Base-by-base conservation (phyloP, 1,140 invertebrate species). In the Chymomyza costata region DNA sequence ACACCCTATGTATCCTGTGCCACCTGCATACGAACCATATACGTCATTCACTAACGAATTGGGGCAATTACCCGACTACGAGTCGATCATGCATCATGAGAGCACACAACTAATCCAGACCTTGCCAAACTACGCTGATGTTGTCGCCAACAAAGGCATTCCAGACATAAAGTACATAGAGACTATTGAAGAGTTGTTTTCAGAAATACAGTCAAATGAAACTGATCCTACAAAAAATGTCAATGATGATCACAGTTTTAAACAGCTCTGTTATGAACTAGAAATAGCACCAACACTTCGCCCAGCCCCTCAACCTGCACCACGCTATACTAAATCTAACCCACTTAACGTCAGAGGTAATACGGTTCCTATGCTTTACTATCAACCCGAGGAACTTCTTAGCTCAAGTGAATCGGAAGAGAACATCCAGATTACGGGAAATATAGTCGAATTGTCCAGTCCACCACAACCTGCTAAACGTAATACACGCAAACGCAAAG, bases 41-140 rank as follows among this genome's bases (percentile, higher is more conserved):
- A 6, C 19, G 19, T 10, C 13, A 15, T 25, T 18, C 7, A n/a
- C 57, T 52, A 1, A 28, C 38, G 2, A n/a, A n/a, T n/a, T n/a
- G n/a, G n/a, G n/a, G n/a, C n/a, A 34, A 11, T 43, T 80, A 10
- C 73, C 73, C 13, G 73, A 80, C 50, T 80, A 80, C 31, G 74
- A 80, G 5, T 61, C 64, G n/a, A 44, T 80, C 3, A 80, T 80
- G 74, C 59, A 61, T 37, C 17, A 65, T 38, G 73, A 78, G 0
- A 48, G 6, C n/a, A 18, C 35, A 0, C 58, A 53, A 30, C 11
- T n/a, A 8, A 31, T 54, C 0, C 40, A 38, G 5, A 67, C 30
- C 14, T 30, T 80, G 45, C 73, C 73, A 11, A 73, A 81, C 0
- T 80, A 80, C 16, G 58, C 49, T 0, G 74, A 80, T 30, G 73